These are phyloP conservation scores for Eptatretus burgeri DNA, from an alignment of 2,113 vertebrate species.

Conservation along the genomic window DNA sequence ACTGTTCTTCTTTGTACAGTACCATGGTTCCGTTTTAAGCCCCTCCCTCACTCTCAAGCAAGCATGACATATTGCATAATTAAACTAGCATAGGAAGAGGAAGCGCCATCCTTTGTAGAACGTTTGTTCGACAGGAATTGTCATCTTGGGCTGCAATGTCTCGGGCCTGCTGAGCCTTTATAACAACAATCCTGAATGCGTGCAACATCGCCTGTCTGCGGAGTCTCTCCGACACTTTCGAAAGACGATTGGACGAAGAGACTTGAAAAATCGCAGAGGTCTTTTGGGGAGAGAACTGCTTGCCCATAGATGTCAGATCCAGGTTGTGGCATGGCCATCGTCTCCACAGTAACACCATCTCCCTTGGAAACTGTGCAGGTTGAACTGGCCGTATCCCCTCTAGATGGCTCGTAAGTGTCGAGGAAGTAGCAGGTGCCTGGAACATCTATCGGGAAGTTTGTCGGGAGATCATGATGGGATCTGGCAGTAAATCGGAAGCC, in stretches of 20 bases:
- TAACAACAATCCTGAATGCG: too few species aligned
- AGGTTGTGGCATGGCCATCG: constrained; percentile 50
- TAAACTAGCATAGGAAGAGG: too few species aligned
- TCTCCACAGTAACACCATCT: constrained; percentile 92
- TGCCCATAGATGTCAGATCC: constrained; percentile 20
- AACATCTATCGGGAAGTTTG: constrained; percentile 95
- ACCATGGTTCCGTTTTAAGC: too few species aligned
- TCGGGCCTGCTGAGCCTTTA: too few species aligned
- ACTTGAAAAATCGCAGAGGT: constrained; percentile 17
- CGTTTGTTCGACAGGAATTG: too few species aligned
- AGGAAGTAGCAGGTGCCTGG: constrained; percentile 89
- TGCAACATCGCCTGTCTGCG: too few species aligned
- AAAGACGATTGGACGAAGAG: constrained; percentile 13
- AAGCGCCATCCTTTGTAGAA: too few species aligned
- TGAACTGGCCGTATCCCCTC: constrained; percentile 33
- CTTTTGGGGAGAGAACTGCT: constrained; percentile 27
- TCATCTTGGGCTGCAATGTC: too few species aligned
- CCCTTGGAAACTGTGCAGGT: constrained; percentile 58
- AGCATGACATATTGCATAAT: too few species aligned
- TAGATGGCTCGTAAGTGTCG: constrained; percentile 51
- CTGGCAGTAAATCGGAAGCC: constrained; percentile 68
- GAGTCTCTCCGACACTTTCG: constrained; percentile 11
- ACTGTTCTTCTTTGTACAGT: too few species aligned
- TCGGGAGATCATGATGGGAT: constrained; percentile 76
- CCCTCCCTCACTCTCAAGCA: too few species aligned